Percentiles rank a stretch among this genome's conserved stretches.
phyloP scores from a whole-genome alignment of 2,888 invertebrate species.

The Belgica antarctica region DNA sequence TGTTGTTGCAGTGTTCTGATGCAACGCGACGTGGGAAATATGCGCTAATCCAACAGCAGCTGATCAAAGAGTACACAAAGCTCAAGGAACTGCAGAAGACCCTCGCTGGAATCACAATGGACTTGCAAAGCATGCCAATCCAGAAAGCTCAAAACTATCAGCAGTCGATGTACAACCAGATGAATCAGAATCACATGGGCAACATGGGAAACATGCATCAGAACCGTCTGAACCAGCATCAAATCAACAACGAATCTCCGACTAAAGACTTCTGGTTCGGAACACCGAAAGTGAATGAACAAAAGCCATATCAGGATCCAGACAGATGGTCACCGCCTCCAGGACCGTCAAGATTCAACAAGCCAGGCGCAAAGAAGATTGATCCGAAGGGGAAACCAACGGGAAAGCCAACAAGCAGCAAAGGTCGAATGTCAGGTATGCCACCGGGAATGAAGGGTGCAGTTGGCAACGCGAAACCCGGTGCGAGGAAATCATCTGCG shows the following conservation, averaged over 20 bases:
- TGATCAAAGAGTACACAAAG: constrained; percentile 85
- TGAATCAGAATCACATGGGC: neutral
- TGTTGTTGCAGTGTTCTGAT: constrained; percentile 76
- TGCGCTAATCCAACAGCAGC: constrained; percentile 86
- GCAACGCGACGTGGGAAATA: constrained; percentile 81
- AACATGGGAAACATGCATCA: neutral
- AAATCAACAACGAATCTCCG: constrained; percentile 58
- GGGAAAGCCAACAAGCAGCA: constrained; percentile 38
- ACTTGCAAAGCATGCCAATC: constrained; percentile 54
- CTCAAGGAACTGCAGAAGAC: constrained; percentile 67
- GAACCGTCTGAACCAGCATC: neutral
- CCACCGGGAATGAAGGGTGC: constrained; percentile 26
- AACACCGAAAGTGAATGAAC: constrained; percentile 56
- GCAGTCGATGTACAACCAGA: neutral
- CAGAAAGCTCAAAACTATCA: constrained; percentile 34
- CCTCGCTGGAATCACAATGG: constrained; percentile 54
- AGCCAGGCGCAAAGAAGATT: neutral
- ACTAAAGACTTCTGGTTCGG: constrained; percentile 59
- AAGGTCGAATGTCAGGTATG: constrained; percentile 11
- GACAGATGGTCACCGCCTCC: constrained; percentile 72
- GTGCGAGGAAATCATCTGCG: constrained; percentile 32
- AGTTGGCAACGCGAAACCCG: constrained; percentile 37
- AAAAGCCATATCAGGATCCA: constrained; percentile 64
- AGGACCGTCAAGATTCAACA: constrained; percentile 65
- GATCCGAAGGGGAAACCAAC: neutral